These are phyloP conservation scores for Bombus superbus DNA, from an alignment of 1,140 invertebrate genomes.

Conservation along the genomic window DNA sequence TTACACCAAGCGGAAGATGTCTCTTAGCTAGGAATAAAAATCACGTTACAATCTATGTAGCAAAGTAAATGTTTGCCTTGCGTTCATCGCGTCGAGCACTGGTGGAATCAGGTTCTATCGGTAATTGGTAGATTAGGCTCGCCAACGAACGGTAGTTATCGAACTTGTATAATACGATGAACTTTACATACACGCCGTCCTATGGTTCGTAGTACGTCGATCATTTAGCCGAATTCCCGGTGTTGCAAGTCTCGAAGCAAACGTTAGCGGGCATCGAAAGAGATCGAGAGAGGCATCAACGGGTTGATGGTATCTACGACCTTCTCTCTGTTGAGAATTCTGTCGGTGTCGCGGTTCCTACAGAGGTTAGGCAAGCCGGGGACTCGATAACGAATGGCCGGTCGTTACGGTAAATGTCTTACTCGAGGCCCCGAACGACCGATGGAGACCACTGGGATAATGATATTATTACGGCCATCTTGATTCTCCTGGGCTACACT, in stretches of 20 bases:
- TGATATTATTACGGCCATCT: constrained; percentile 79
- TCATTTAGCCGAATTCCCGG: background rate
- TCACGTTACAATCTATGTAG: background rate
- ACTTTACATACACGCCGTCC: rapidly evolving
- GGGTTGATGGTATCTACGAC: constrained; percentile 39
- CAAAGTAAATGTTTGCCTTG: no score
- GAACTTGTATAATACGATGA: background rate
- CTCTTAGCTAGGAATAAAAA: background rate
- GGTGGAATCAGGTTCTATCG: background rate
- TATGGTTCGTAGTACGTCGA: background rate
- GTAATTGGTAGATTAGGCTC: background rate
- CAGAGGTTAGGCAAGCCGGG: constrained; percentile 60
- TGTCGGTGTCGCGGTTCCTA: constrained; percentile 49
- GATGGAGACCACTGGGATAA: constrained; percentile 74
- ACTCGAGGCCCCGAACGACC: constrained; percentile 65
- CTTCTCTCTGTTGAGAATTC: constrained; percentile 53
- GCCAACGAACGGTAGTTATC: background rate
- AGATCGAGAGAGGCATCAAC: constrained; percentile 24
- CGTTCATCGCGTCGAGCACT: background rate
- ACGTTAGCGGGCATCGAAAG: background rate
- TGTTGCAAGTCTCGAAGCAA: background rate
- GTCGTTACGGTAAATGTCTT: constrained; percentile 75
- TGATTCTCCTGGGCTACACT: constrained; percentile 75
- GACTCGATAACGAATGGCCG: constrained; percentile 70
- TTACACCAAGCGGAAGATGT: background rate